phyloP scores from a whole-genome alignment of 2,888 invertebrate species.

The Mythimna ferrago region DNA sequence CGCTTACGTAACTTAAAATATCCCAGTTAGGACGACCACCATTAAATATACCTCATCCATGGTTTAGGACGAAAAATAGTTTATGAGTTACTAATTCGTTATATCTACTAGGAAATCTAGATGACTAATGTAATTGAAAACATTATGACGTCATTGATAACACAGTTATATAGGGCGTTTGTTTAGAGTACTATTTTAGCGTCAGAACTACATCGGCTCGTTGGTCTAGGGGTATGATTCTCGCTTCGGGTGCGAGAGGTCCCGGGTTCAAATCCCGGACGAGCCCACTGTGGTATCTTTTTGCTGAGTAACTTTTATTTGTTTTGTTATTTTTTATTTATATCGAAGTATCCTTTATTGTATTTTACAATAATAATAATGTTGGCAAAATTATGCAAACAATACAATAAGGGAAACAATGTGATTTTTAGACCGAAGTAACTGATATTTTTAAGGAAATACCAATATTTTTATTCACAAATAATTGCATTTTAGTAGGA shows the following conservation, averaged over 20 bases:
- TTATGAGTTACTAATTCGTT: slow-evolving; percentile 24
- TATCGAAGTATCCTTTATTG: not conserved
- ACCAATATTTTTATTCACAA: not conserved
- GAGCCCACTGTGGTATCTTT: slow-evolving; percentile 75
- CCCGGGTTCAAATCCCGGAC: slow-evolving; percentile 91
- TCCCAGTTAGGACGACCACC: not conserved
- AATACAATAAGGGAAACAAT: not conserved
- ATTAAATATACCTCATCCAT: not conserved
- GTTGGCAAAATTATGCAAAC: not conserved
- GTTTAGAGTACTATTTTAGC: slow-evolving; percentile 67
- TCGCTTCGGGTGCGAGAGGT: slow-evolving; percentile 91
- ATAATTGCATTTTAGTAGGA: too few species aligned
- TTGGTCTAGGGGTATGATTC: slow-evolving; percentile 92
- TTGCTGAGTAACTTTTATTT: slow-evolving; percentile 27
- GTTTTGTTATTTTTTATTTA: slow-evolving; percentile 19
- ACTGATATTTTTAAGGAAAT: not conserved
- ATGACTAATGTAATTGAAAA: slow-evolving; percentile 36
- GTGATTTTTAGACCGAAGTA: not conserved
- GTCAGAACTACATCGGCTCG: slow-evolving; percentile 76
- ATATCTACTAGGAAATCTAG: slow-evolving; percentile 30
- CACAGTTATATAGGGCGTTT: slow-evolving; percentile 41
- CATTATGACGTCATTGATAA: slow-evolving; percentile 65
- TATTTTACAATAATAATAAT: not conserved
- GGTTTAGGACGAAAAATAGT: slow-evolving; percentile 16
- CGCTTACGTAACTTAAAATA: slow-evolving; percentile 28